Evolutionary conservation across 2,113 vertebrate genomes (phyloP).

Genomic region (Helogale parvula): DNA sequence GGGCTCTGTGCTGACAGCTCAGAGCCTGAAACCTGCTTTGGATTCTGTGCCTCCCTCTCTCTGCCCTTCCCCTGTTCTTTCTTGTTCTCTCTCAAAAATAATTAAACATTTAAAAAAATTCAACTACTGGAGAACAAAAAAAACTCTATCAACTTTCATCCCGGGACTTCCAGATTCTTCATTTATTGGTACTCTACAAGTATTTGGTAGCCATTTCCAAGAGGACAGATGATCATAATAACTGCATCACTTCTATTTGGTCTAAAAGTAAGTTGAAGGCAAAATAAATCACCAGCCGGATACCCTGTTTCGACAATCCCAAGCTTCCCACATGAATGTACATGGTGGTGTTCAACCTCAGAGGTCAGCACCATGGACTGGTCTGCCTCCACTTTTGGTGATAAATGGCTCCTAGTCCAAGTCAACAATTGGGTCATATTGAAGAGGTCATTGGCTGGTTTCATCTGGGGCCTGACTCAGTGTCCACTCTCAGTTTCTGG

Average conservation of each 20-base stretch:
- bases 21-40: too few relatives aligned
- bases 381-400: not conserved
- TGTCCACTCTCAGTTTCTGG: not conserved
- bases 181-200: not conserved
- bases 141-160: not conserved
- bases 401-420: not conserved
- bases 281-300: not conserved
- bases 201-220: not conserved
- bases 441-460: not conserved
- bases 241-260: not conserved
- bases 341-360: not conserved
- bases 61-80: too few relatives aligned
- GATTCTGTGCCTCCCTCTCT: too few relatives aligned
- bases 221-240: not conserved
- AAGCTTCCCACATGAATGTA: not conserved
- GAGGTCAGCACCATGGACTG: not conserved
- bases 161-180: not conserved
- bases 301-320: rapidly evolving
- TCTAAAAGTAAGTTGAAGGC: not conserved
- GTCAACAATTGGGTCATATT: not conserved
- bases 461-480: not conserved
- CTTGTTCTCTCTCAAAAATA: too few relatives aligned
- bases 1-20: too few relatives aligned
- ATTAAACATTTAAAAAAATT: conserved; percentile 55
- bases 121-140: conserved; percentile 54